A percentile compares a stretch with the other conserved stretches of the same genome.
These are phyloP conservation scores for Antheraea yamamai DNA, from an alignment of 2,888 invertebrate genomes.

Conservation along the genomic window DNA sequence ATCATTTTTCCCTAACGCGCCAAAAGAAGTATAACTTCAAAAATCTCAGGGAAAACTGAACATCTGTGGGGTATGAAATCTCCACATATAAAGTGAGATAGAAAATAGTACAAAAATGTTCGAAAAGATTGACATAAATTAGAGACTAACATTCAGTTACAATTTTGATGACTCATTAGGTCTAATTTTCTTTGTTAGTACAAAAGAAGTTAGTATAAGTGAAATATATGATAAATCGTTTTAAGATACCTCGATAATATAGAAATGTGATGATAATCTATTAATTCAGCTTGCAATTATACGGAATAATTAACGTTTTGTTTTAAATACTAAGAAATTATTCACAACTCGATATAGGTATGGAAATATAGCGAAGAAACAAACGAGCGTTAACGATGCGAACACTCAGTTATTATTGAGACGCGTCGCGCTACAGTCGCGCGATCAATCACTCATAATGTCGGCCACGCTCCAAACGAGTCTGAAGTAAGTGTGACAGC, in stretches of 20 bases:
- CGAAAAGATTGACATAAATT: too few relatives aligned
- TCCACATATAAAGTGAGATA: too few relatives aligned
- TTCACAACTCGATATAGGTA: slow-evolving; percentile 28
- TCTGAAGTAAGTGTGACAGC: slow-evolving; percentile 59
- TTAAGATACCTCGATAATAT: neutral
- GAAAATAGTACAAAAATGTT: too few relatives aligned
- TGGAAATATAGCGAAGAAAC: neutral
- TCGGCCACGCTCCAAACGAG: slow-evolving; percentile 69
- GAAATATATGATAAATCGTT: neutral
- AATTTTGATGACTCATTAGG: too few relatives aligned
- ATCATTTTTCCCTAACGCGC: too few relatives aligned
- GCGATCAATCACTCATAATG: slow-evolving; percentile 46
- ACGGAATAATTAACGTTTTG: neutral
- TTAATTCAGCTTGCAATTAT: neutral
- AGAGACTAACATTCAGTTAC: too few relatives aligned
- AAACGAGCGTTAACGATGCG: neutral
- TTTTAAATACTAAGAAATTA: slow-evolving; percentile 7
- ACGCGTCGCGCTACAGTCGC: slow-evolving; percentile 31
- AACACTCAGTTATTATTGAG: slow-evolving; percentile 27
- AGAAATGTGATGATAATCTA: neutral
- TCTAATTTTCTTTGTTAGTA: too few relatives aligned
- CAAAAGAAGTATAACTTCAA: too few relatives aligned
- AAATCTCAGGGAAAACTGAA: too few relatives aligned
- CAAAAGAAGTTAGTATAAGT: too few relatives aligned
- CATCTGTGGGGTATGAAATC: too few relatives aligned